Conservation (phyloP, 2,113 vertebrate genomes). For the Thalassoma bifasciatum region DNA sequence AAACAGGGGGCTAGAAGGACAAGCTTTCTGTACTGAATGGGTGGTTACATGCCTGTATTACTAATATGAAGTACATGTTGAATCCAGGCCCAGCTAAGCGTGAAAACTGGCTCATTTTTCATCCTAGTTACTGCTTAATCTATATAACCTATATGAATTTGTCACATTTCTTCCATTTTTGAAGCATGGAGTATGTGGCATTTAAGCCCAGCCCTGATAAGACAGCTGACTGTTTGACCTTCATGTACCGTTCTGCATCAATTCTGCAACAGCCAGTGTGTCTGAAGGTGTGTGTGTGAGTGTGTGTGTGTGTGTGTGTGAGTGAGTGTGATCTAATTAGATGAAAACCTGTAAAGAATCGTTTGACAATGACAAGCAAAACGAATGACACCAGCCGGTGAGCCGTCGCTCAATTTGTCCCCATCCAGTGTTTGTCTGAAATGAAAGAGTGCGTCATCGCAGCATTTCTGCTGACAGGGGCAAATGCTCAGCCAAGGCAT, state of each 20-base stretch:
- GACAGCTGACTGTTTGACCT: conserved; percentile 68
- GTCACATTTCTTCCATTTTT: conserved; percentile 33
- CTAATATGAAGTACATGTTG: conserved; percentile 17
- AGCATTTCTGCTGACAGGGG: conserved; percentile 69
- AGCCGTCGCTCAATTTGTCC: conserved; percentile 61
- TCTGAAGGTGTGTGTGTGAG: conserved; percentile 4
- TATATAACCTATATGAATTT: conserved; percentile 38
- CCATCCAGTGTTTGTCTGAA: conserved; percentile 49
- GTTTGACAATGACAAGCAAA: conserved; percentile 60
- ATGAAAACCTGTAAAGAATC: conserved; percentile 58
- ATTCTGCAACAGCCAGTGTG: conserved; percentile 44
- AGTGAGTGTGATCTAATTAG: conserved; percentile 60
- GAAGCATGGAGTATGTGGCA: conserved; percentile 50
- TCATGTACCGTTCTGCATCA: conserved; percentile 65
- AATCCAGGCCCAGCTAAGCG: conserved; percentile 9
- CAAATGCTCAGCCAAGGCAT: conserved; percentile 49
- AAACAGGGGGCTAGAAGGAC: background rate
- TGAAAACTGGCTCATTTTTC: conserved; percentile 44
- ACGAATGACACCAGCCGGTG: conserved; percentile 61
- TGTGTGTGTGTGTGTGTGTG: conserved; percentile 2
- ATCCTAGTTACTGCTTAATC: conserved; percentile 47
- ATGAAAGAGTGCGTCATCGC: conserved; percentile 61
- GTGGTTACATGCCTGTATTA: background rate
- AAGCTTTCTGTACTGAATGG: conserved; percentile 8
- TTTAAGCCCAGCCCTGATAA: conserved; percentile 63